Conservation (phyloP, 2,797 vertebrate genomes). For the Microctenopoma steveboyesi region DNA sequence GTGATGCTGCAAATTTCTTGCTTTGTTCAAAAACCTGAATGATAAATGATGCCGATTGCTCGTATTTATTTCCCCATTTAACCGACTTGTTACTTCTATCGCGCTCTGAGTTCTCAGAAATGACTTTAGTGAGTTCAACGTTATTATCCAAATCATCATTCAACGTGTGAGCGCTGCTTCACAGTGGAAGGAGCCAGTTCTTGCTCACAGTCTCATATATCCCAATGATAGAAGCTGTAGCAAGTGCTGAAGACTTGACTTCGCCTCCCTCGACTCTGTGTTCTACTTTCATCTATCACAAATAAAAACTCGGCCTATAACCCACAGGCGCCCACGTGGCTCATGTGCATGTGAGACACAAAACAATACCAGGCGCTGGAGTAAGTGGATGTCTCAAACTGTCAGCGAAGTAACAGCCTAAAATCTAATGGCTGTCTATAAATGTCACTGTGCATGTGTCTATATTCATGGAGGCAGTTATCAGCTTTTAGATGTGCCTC, state of each 20-base stretch:
- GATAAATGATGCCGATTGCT: too few species aligned
- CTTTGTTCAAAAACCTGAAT: background rate
- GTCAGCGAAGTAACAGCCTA: slow-evolving; percentile 42
- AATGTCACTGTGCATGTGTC: slow-evolving; percentile 54
- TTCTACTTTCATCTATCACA: slow-evolving; percentile 9
- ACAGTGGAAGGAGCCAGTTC: background rate
- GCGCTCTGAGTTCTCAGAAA: background rate
- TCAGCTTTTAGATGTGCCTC: slow-evolving; percentile 66
- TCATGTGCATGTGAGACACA: background rate
- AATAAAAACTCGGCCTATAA: background rate
- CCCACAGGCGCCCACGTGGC: background rate
- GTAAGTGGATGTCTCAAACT: slow-evolving; percentile 56
- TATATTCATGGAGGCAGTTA: slow-evolving; percentile 71
- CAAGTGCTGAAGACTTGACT: background rate
- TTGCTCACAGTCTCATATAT: background rate
- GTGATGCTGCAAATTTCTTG: background rate
- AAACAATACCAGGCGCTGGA: slow-evolving; percentile 27
- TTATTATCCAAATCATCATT: too few species aligned
- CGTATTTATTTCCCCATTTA: too few species aligned
- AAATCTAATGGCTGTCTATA: slow-evolving; percentile 63
- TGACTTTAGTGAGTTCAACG: background rate
- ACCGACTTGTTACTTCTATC: too few species aligned
- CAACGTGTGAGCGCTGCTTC: background rate
- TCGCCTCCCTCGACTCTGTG: background rate
- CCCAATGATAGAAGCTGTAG: background rate